phyloP scores from a whole-genome alignment of 2,113 vertebrate genomes.

The Synchiropus splendidus region DNA sequence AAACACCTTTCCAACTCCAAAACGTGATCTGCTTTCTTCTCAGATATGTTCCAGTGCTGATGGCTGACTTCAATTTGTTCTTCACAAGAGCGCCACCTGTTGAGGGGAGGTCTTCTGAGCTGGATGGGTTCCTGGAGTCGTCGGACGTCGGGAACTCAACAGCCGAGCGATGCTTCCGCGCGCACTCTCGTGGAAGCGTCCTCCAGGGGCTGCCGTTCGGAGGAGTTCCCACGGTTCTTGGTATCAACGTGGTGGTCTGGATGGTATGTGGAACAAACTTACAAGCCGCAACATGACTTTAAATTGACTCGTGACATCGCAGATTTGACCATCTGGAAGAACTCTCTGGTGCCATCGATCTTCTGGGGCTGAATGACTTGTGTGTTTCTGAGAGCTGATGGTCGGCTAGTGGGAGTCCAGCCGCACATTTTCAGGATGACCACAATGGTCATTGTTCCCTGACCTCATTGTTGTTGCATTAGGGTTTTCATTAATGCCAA shows the following conservation, averaged over 20 bases:
- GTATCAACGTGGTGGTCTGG: constrained; percentile 83
- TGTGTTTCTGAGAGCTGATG: too few species aligned
- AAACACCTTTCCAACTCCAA: too few species aligned
- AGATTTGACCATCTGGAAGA: too few species aligned
- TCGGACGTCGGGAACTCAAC: constrained; percentile 64
- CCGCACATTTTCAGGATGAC: too few species aligned
- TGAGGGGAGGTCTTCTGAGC: constrained; percentile 27
- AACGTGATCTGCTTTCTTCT: constrained; percentile 2
- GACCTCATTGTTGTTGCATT: too few species aligned
- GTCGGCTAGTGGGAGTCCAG: too few species aligned
- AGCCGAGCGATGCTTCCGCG: constrained; percentile 71
- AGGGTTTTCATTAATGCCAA: too few species aligned
- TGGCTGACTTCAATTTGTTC: constrained; percentile 50
- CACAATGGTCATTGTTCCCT: too few species aligned
- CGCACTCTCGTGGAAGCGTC: constrained; percentile 77
- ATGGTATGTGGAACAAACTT: constrained; percentile 65
- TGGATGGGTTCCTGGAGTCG: constrained; percentile 41
- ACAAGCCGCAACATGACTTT: too few species aligned
- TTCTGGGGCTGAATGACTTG: too few species aligned
- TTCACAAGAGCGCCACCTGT: constrained; percentile 30
- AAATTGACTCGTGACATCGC: too few species aligned
- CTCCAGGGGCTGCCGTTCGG: constrained; percentile 89
- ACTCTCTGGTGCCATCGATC: too few species aligned
- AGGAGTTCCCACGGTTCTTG: constrained; percentile 83
- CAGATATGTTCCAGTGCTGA: constrained; percentile 45